Percentiles rank a stretch among this genome's conserved stretches.
These are phyloP conservation scores for Bombylius discolor DNA, from an alignment of 2,888 invertebrate species.

Conservation along the genomic window DNA sequence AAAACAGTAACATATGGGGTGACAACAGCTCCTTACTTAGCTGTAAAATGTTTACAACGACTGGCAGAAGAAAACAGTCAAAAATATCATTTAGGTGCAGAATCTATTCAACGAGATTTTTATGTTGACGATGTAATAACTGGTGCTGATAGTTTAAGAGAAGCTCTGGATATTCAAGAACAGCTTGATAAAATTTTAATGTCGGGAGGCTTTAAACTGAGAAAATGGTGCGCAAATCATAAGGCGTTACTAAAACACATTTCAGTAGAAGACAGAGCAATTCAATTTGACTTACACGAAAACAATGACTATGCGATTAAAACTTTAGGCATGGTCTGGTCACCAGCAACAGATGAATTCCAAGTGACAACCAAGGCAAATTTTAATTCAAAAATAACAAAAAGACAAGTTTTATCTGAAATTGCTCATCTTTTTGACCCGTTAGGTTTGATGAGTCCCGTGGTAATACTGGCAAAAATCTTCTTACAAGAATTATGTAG, in stretches of 20 bases:
- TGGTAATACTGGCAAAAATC: too few species aligned
- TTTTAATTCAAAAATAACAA: background rate
- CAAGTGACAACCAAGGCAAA: background rate
- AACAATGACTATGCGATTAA: background rate
- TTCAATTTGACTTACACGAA: background rate
- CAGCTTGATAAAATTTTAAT: constrained; percentile 4
- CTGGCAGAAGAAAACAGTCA: constrained; percentile 10
- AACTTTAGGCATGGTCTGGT: background rate
- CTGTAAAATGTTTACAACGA: constrained; percentile 5
- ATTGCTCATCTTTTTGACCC: too few species aligned
- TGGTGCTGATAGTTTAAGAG: background rate
- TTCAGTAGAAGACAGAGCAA: background rate
- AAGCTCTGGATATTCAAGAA: constrained; percentile 5
- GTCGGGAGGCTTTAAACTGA: constrained; percentile 3
- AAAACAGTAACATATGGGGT: constrained; percentile 4
- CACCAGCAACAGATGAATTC: background rate
- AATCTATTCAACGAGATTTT: background rate
- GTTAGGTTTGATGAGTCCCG: background rate
- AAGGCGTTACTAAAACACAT: background rate
- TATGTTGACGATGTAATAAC: background rate
- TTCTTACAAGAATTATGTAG: background rate
- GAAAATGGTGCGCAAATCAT: constrained; percentile 8
- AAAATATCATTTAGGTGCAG: constrained; percentile 6
- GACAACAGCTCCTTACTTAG: constrained; percentile 5
- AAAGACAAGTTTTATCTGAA: background rate